Evolutionary conservation across 2,888 invertebrate genomes (phyloP).

Genomic region (Tetheella fluctuosa): DNA sequence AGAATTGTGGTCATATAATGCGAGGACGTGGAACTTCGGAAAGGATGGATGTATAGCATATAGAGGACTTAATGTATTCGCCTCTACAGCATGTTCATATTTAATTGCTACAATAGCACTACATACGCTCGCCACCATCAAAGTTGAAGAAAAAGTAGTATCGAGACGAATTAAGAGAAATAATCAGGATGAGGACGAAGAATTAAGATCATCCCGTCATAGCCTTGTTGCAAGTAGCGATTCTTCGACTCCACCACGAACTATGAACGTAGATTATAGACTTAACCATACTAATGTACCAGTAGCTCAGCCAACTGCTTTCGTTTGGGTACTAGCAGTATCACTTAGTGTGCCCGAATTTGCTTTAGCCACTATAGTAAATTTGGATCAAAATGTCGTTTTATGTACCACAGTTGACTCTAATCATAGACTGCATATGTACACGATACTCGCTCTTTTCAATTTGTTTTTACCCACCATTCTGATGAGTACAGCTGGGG

Average conservation of each 20-base stretch:
- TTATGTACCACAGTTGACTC: conserved; percentile 82
- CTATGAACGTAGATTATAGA: conserved; percentile 82
- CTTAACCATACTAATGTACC: conserved; percentile 71
- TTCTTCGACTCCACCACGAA: conserved; percentile 75
- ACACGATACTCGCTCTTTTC: conserved; percentile 68
- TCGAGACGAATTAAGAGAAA: conserved; percentile 60
- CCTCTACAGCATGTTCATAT: conserved; percentile 83
- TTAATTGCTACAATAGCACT: conserved; percentile 82
- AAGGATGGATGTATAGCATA: conserved; percentile 78
- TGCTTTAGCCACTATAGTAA: conserved; percentile 77
- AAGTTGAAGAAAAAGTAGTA: conserved; percentile 72
- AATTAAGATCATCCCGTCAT: conserved; percentile 75
- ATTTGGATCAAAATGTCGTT: conserved; percentile 59
- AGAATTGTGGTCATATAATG: conserved; percentile 81
- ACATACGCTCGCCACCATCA: conserved; percentile 83
- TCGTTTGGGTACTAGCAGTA: conserved; percentile 84
- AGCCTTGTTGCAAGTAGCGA: conserved; percentile 79
- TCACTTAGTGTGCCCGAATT: conserved; percentile 86
- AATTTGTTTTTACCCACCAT: conserved; percentile 68
- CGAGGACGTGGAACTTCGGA: conserved; percentile 80
- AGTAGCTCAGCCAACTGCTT: conserved; percentile 79
- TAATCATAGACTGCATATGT: conserved; percentile 73
- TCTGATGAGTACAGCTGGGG: conserved; percentile 57
- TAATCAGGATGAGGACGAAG: conserved; percentile 67
- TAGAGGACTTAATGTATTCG: conserved; percentile 81